Conservation (phyloP, 2,113 vertebrate species). For the Peromyscus leucopus region DNA sequence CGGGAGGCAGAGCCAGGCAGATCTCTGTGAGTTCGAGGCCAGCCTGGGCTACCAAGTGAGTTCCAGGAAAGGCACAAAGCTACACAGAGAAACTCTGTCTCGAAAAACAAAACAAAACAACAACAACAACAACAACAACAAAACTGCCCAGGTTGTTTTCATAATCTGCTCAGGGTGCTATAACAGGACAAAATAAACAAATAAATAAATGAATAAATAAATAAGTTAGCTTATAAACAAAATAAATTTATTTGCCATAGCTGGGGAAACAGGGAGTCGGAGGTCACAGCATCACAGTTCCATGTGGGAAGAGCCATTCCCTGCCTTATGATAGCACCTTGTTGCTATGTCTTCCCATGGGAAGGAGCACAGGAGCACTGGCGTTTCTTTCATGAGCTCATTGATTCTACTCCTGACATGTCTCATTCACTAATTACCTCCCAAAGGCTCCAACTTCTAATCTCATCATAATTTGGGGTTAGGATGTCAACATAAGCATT, state of each 20-base stretch:
- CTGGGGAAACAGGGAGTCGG: not conserved
- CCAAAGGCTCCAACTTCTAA: not conserved
- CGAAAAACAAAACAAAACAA: too few species aligned
- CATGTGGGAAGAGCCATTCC: fast-evolving
- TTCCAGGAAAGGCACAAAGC: too few species aligned
- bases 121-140: too few species aligned
- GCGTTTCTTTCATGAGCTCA: not conserved
- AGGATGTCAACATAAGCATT: not conserved
- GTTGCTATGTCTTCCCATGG: not conserved
- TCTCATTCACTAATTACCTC: not conserved
- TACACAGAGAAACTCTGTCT: too few species aligned
- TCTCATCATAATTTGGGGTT: not conserved
- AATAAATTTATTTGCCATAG: not conserved
- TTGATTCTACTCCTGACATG: not conserved
- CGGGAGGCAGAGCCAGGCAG: too few species aligned
- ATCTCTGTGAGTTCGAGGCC: too few species aligned
- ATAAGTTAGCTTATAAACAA: not conserved
- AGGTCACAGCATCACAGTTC: not conserved
- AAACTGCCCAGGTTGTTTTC: not conserved
- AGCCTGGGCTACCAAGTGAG: too few species aligned
- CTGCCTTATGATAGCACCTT: not conserved
- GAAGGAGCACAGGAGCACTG: not conserved
- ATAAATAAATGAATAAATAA: not conserved
- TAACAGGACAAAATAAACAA: not conserved
- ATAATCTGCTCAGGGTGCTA: not conserved